phyloP scores from a whole-genome alignment of 2,888 invertebrate genomes.

The Zygogramma bicolorata region DNA sequence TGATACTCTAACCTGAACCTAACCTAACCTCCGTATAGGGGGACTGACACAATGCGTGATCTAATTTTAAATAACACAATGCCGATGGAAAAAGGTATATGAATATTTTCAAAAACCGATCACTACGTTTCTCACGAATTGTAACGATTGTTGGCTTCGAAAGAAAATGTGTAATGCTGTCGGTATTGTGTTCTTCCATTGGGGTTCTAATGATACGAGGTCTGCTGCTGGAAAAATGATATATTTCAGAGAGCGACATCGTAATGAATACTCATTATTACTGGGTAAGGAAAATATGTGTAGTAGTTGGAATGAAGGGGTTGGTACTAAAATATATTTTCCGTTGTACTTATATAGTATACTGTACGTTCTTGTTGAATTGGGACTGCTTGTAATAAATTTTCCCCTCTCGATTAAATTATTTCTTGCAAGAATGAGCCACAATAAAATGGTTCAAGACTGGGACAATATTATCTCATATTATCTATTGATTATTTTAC shows the following conservation, averaged over 20 bases:
- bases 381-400: no score
- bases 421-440: no score
- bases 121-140: constrained; percentile 45
- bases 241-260: neutral
- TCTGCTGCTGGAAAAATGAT: neutral
- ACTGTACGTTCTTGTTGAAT: no score
- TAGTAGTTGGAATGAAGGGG: no score
- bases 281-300: no score
- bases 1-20: constrained; percentile 60
- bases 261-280: neutral
- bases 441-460: no score
- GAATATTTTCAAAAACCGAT: constrained; percentile 59
- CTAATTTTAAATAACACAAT: constrained; percentile 65
- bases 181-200: constrained; percentile 19
- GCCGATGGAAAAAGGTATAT: constrained; percentile 55
- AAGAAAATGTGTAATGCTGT: neutral
- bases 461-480: no score
- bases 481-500: no score
- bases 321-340: no score
- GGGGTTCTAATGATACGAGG: neutral
- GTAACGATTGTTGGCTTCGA: constrained; percentile 29
- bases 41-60: constrained; percentile 61
- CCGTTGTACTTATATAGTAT: no score
- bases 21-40: constrained; percentile 56
- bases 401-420: no score